A percentile compares a stretch with the other conserved stretches of the same genome.
Evolutionary conservation across 2,797 vertebrate species (phyloP).

Genomic region (Leucoraja ocellata): DNA sequence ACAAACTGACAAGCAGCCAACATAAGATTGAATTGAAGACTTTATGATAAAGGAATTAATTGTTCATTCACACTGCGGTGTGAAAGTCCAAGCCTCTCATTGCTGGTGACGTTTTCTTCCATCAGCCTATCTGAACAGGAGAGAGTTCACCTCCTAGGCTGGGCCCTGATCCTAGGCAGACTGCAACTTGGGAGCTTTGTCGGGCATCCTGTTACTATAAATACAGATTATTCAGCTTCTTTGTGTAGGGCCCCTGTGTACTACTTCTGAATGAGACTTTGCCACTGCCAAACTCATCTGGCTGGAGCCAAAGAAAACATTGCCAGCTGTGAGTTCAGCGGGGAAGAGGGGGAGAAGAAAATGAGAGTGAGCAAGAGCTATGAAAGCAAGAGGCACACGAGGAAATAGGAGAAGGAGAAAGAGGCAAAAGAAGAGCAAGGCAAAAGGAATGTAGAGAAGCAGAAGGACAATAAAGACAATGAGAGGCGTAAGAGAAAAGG

Average conservation of each 20-base stretch:
- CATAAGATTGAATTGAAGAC: neutral
- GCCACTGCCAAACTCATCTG: neutral
- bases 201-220: slow-evolving; percentile 20
- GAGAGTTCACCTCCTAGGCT: neutral
- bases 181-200: neutral
- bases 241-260: neutral
- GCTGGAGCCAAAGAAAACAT: neutral
- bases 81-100: neutral
- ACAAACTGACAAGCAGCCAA: neutral
- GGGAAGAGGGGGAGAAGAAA: neutral
- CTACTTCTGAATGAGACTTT: neutral
- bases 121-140: neutral
- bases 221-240: slow-evolving; percentile 12
- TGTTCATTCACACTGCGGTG: neutral
- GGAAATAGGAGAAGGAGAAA: neutral
- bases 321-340: neutral
- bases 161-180: neutral
- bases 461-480: too few relatives aligned
- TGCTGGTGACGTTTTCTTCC: neutral
- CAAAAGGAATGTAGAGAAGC: neutral
- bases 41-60: neutral
- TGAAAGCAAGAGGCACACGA: neutral
- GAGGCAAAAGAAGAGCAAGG: neutral
- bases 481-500: neutral
- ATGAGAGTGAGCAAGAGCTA: neutral